Percentiles rank a stretch among this genome's conserved stretches.
phyloP scores from a whole-genome alignment of 2,113 vertebrate species.

The Hypomesus transpacificus region DNA sequence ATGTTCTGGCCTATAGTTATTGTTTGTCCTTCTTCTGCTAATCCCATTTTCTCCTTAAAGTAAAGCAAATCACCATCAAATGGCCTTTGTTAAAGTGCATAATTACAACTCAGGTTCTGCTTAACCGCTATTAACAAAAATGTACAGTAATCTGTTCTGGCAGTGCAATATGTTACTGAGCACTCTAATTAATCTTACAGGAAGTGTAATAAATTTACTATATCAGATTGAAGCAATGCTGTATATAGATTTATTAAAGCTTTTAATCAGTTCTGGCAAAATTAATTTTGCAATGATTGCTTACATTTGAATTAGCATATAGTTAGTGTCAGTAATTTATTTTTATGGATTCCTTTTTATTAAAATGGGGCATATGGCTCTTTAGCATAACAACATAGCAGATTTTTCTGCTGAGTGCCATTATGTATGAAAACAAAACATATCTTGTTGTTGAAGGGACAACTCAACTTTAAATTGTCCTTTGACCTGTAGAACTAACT shows the following conservation, averaged over 20 bases:
- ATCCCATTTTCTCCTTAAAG: conserved; percentile 78
- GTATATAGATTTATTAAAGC: conserved; percentile 99
- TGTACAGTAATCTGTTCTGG: conserved; percentile 96
- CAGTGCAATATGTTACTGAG: conserved; percentile 99
- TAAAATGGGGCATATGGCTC: conserved; percentile 86
- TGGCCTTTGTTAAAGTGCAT: conserved; percentile 85
- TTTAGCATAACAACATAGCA: conserved; percentile 82
- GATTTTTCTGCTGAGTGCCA: conserved; percentile 72
- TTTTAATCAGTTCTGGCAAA: conserved; percentile 99
- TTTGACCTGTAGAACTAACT: background rate
- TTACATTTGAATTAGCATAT: conserved; percentile 99
- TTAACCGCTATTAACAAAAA: conserved; percentile 98
- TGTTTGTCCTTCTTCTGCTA: conserved; percentile 54
- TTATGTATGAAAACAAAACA: conserved; percentile 52
- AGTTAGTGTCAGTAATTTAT: conserved; percentile 97
- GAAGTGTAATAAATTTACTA: conserved; percentile 98
- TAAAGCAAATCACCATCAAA: conserved; percentile 92
- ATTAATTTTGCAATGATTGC: conserved; percentile 99
- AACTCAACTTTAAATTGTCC: conserved; percentile 23
- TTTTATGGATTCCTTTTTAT: conserved; percentile 98
- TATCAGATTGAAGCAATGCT: conserved; percentile 99
- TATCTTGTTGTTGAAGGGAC: conserved; percentile 6
- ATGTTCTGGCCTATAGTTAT: conserved; percentile 12
- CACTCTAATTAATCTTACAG: conserved; percentile 99
- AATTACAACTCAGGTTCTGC: conserved; percentile 98